phyloP scores from a whole-genome alignment of 2,113 vertebrate species.

The Larimichthys crocea region DNA sequence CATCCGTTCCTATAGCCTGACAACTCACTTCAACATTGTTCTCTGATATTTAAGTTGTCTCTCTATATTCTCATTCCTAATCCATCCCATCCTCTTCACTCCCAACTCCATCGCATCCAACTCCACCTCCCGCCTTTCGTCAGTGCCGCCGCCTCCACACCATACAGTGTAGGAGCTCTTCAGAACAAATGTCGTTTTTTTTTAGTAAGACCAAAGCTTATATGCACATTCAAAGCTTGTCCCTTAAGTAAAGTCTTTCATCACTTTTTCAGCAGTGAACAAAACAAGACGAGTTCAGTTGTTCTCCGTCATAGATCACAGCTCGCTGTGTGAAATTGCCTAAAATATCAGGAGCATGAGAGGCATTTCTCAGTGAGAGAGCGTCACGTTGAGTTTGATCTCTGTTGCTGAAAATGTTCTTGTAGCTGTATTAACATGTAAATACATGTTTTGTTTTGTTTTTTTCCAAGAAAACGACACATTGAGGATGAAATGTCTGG shows the following conservation, averaged over 20 bases:
- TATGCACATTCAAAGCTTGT: not conserved
- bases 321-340: slow-evolving; percentile 15
- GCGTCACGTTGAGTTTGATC: slow-evolving; percentile 23
- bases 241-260: not conserved
- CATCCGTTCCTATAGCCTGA: too few relatives aligned
- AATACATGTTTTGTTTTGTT: not conserved
- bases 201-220: not conserved
- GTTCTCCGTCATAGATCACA: slow-evolving; percentile 13
- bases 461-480: not conserved
- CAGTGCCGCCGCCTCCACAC: too few relatives aligned
- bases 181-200: not conserved
- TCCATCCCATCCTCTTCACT: too few relatives aligned
- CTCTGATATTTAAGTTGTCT: too few relatives aligned
- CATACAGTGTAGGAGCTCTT: not conserved
- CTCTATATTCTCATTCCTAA: too few relatives aligned
- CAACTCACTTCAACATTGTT: too few relatives aligned
- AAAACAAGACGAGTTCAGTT: not conserved
- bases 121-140: too few relatives aligned
- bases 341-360: not conserved
- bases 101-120: too few relatives aligned
- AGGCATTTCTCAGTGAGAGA: slow-evolving; percentile 1
- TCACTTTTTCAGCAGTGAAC: not conserved
- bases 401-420: slow-evolving; percentile 10
- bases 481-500: not conserved
- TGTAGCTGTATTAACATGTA: not conserved